A percentile compares a stretch with the other conserved stretches of the same genome.
Conservation (phyloP, 2,797 vertebrate species). For the Ibycter americanus region DNA sequence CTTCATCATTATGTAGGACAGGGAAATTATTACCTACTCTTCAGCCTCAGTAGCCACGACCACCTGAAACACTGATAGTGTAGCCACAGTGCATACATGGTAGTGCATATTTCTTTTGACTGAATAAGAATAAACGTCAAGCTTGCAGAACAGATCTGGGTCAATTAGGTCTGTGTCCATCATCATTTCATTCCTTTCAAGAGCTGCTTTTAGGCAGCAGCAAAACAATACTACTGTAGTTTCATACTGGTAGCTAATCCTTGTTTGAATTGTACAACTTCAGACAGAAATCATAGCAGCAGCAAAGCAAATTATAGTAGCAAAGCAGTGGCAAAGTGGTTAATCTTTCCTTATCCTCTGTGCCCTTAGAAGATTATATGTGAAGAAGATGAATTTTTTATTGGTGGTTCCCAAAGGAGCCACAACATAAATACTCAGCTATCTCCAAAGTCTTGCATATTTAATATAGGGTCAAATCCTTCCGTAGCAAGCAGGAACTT, state of each 20-base stretch:
- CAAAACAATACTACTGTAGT: not conserved
- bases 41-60: not conserved
- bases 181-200: not conserved
- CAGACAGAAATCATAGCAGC: not conserved
- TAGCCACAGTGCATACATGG: fast-evolving
- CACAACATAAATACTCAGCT: not conserved
- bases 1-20: not conserved
- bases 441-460: not conserved
- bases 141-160: not conserved
- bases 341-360: not conserved
- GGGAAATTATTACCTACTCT: not conserved
- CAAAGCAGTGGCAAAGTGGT: not conserved
- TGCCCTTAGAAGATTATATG: not conserved
- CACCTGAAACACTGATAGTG: not conserved
- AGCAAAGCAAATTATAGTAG: not conserved
- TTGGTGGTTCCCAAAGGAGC: not conserved
- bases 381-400: not conserved
- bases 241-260: not conserved
- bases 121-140: not conserved
- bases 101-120: not conserved
- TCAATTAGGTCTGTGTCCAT: not conserved
- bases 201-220: not conserved
- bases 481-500: not conserved
- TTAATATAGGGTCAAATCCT: not conserved
- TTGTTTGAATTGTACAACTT: not conserved